These are phyloP conservation scores for Bombyx mori DNA, from an alignment of 1,140 invertebrate species.

Conservation along the genomic window ASM3026992v2 NC_085111.1:8185501-8186000, in stretches of 20 bases:
- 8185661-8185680: conserved; percentile 19
- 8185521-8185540: no score
- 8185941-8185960: conserved; percentile 9
- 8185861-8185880: conserved; percentile 13
- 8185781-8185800: conserved; percentile 31
- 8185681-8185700: conserved; percentile 14
- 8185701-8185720: conserved; percentile 28
- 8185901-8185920: conserved; percentile 11
- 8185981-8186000: no score
- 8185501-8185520: no score
- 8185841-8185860: conserved; percentile 18
- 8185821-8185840: conserved; percentile 17
- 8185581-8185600: no score
- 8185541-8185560: no score
- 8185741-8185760: conserved; percentile 41
- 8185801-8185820: conserved; percentile 30
- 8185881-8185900: conserved; percentile 19
- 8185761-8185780: conserved; percentile 27
- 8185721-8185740: conserved; percentile 45
- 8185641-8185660: conserved; percentile 11
- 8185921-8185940: conserved; percentile 1
- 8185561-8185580: no score
- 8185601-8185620: not conserved
- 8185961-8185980: no score
- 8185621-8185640: conserved; percentile 16